Base-by-base conservation (phyloP, 2,797 vertebrate genomes). In the Tarsius wallacei region DNA sequence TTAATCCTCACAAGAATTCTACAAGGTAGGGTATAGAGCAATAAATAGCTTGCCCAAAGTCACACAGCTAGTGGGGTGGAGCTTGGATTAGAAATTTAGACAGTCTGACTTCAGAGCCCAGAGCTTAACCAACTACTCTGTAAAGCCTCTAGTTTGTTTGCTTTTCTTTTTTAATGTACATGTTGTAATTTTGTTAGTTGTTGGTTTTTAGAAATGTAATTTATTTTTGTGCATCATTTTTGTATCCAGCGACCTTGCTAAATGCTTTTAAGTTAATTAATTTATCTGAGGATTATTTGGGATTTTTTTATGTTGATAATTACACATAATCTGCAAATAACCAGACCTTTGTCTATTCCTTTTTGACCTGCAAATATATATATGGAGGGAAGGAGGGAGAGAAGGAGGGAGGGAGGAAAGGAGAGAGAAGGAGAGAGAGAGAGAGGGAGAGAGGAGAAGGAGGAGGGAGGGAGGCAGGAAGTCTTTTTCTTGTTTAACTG, bases 191-290 rank as follows among this genome's bases (percentile, higher is more conserved):
- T 94, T 57, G 19, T 92, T 81, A 64, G 33, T 92, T 96, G 66
- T 16, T 68, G 66, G 19, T 87, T 22, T 87, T 81, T 84, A 59
- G 42, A 94, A 91, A 74, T 81, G 22, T 22, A 61, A 0, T n/a
- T 78, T 26, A 85, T 71, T 90, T 94, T 93, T 82, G 12, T 88
- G 95, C 15, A 59, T 71, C 31, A 13, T 89, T 83, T 94, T 94
- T 96, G 14, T 80, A 82, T 61, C n/a, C 21, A 93, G 28, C 31
- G 85, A 90, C 36, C 77, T 85, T 70, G 53, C 77, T 92, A 76
- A 97, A 76, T 96, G 59, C 68, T 91, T 96, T 95, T 71, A 91
- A 88, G 47, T 88, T 93, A 93, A 91, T 92, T 76, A 78, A 92
- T 83, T 93, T 93, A 78, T 74, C 63, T 89, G 82, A 73, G 80